Evolutionary conservation across 1,140 invertebrate species (phyloP).

Genomic region (Epicauta chinensis): DNA sequence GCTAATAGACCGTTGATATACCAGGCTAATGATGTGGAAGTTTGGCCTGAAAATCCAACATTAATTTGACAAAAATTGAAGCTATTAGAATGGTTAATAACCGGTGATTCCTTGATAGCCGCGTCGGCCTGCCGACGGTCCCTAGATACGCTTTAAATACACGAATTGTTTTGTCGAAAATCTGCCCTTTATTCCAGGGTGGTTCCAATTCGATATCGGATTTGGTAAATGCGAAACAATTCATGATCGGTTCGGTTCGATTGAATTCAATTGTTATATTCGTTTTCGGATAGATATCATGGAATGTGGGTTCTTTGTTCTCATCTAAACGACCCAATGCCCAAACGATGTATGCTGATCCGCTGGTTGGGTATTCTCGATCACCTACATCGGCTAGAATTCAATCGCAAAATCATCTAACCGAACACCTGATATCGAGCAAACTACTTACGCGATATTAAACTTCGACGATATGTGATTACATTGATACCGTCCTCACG

Average conservation of each 20-base stretch:
- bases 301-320: conserved; percentile 75
- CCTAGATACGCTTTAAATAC: conserved; percentile 70
- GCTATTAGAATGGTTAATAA: not conserved
- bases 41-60: conserved; percentile 41
- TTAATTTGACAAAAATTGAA: conserved; percentile 5
- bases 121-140: conserved; percentile 68
- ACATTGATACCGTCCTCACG: conserved; percentile 68
- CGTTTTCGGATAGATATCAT: conserved; percentile 70
- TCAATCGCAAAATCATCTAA: not conserved
- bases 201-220: conserved; percentile 46
- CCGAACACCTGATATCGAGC: no score
- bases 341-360: conserved; percentile 70
- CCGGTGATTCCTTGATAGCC: conserved; percentile 67
- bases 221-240: conserved; percentile 65
- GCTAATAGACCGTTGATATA: conserved; percentile 84
- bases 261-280: conserved; percentile 62
- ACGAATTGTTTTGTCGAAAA: conserved; percentile 71
- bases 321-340: conserved; percentile 74
- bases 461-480: conserved; percentile 68
- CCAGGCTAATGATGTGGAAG: conserved; percentile 60
- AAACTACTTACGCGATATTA: conserved; percentile 66
- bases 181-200: conserved; percentile 66
- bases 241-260: conserved; percentile 54
- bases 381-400: conserved; percentile 69
- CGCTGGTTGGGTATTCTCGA: conserved; percentile 63